Base-by-base conservation (phyloP, 2,797 vertebrate genomes). In the Propithecus deckenii region DNA sequence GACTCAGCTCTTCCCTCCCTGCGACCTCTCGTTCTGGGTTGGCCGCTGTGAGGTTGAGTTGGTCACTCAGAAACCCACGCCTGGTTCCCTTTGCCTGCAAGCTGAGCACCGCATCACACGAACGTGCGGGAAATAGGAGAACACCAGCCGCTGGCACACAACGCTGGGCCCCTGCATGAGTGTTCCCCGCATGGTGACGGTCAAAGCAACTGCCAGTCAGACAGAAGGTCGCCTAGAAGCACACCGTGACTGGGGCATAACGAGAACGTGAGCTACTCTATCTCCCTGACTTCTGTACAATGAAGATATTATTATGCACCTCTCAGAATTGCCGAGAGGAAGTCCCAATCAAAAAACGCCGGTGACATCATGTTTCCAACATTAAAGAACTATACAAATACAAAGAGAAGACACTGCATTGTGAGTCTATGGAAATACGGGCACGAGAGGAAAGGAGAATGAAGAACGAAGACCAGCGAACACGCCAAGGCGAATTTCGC, bases 241-340 rank as follows among this genome's bases (percentile, higher is more conserved):
- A 9, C 0, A 2, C 35, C 75, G 7, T 5, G 30, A 23, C 9
- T 7, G 2, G 0, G 0, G 43, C 0, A 0, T 28, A 30, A 9
- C 4, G 41, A 35, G 38, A 32, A 32, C 2, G 4, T n/a, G 63
- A 71, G 38, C 41, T 32, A 9, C 25, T 55, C 8, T 30, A 2
- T 30, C 32, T 48, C 2, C 22, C 18, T 71, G 22, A 3, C 35
- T 0, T 52, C 38, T 4, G 1, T 12, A 8, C 63, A 23, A n/a
- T 22, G 7, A 55, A 71, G 25, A 6, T 32, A 8, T 46, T 81
- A 23, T 7, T 25, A 30, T 12, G 57, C 4, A 5, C 32, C 20
- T 86, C 72, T 35, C 10, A 2, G 61, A 23, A 35, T 3, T 38
- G 25, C 65, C 15, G 0, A 6, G 5, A 86, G 50, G 13, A 43